Percentiles rank a stretch among this genome's conserved stretches.
Conservation (phyloP, 53 echinoderm and acorn worm species). For the Mesocentrotus franciscanus region DNA sequence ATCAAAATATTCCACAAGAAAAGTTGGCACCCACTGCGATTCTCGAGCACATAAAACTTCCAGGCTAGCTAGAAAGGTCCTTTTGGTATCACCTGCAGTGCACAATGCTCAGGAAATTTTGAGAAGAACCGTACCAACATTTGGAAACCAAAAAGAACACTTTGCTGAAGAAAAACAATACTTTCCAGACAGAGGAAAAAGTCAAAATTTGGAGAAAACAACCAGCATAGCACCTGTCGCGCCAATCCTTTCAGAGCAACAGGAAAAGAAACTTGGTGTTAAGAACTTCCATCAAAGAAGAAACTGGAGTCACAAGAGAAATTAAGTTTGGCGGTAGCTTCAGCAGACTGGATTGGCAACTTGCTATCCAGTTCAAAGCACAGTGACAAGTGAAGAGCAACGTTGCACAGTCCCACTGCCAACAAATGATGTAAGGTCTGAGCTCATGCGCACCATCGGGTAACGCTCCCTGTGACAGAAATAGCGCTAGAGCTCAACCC, state of each 20-base stretch:
- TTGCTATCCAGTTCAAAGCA: constrained; percentile 1
- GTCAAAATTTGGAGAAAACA: neutral
- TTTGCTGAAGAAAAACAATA: neutral
- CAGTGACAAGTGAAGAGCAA: neutral
- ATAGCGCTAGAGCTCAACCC: neutral
- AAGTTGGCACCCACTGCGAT: neutral
- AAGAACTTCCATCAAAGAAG: neutral
- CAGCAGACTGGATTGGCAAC: neutral
- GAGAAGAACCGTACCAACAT: neutral
- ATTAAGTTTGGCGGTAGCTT: neutral
- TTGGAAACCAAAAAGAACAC: neutral
- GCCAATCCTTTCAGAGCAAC: neutral
- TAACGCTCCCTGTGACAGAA: neutral
- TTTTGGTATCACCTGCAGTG: neutral
- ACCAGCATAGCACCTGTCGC: no score
- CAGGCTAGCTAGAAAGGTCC: neutral
- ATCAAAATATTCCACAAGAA: constrained; percentile 5
- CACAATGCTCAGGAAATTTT: neutral
- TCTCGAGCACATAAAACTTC: neutral
- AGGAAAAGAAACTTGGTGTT: neutral
- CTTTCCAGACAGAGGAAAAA: neutral
- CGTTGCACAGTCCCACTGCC: constrained; percentile 6
- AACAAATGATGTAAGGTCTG: constrained; percentile 8
- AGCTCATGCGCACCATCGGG: neutral
- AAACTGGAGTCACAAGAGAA: neutral